Base-by-base conservation (phyloP, 2,797 vertebrate genomes). In the Coranthus polyacanthus region DNA sequence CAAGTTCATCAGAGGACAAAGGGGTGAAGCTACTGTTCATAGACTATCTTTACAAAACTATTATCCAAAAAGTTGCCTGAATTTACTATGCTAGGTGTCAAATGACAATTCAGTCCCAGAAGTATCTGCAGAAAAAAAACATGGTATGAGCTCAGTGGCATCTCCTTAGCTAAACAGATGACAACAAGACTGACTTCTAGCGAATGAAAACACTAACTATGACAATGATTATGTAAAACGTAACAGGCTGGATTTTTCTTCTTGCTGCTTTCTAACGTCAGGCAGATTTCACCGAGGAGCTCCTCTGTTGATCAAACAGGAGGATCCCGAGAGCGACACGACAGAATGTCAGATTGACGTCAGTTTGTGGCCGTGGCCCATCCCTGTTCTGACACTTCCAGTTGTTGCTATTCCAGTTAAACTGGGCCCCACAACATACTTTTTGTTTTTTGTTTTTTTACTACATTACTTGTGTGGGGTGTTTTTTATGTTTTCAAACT, bases 21-120 rank as follows among this genome's bases (percentile, higher is more conserved):
- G 45, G n/a, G 56, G 78, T 66, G 73, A 79, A 65, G 77, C 64
- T 75, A 83, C 54, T 17, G 36, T 79, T 75, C 68, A 73, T 71
- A 79, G 69, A 73, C 44, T 62, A 76, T 61, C 44, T 79, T 79
- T 78, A 84, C 72, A 83, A 90, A 88, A 84, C 63, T 69, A 58
- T 50, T 75, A 60, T 74, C 58, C 65, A 75, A 79, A 72, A 83
- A 57, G 46, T 63, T 4, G 18, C 37, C 69, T 55, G 41, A 54
- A 72, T 38, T 82, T 56, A 46, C 66, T 73, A 65, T 43, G 45
- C 63, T 10, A 68, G 56, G 39, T 50, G 65, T 55, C 29, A 37
- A 47, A 50, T 46, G 47, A 58, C 24, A 32, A 49, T 26, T 2
- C 10, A n/a, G n/a, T 45, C 68, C 53, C 16, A 54, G 12, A 68